Base-by-base conservation (phyloP, 2,113 vertebrate genomes). In the Enhydra lutris region DNA sequence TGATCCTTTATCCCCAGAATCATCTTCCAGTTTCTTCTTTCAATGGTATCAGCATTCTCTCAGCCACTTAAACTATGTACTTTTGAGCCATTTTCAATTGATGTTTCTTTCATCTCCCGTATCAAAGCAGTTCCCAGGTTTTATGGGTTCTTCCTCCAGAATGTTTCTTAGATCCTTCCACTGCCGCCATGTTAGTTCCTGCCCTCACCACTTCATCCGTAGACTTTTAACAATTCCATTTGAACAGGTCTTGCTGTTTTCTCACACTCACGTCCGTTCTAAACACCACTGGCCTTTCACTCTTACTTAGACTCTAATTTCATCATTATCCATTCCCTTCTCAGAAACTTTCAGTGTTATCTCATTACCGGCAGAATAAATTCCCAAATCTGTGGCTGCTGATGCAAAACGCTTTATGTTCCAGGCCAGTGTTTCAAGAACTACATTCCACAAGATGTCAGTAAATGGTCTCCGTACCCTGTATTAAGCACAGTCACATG, bases 341-440 rank as follows among this genome's bases (percentile, higher is more conserved):
- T 92, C 63, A 92, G 36, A 85, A 65, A 26, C 47, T 94, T 95
- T 80, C 63, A 94, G 39, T 80, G 82, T 78, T 65, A 94, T 89
- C 50, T 76, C 50, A 86, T 86, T 80, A 55, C 50, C 50, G 86
- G 31, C 50, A 92, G 74, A 50, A 63, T 80, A 93, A 83, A 82
- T 80, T 76, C 50, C 36, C 47, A 92, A 95, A 55, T 69, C 73
- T 90, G 26, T 61, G 13, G 29, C 79, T 45, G 67, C 7, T 81
- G 67, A 74, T n/a, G 73, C 24, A 95, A 96, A 94, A 94, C 21
- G 10, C 29, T 88, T 73, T 92, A 94, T 20, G 85, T n/a, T 81
- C 8, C 23, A 95, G 71, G 78, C 63, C 78, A 34, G 0, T 52
- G 29, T 74, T 89, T 65, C 21, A 83, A 50, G 74, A 65, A 50